Conservation (phyloP, 2,888 invertebrate species). For the Cloeon dipterum region DNA sequence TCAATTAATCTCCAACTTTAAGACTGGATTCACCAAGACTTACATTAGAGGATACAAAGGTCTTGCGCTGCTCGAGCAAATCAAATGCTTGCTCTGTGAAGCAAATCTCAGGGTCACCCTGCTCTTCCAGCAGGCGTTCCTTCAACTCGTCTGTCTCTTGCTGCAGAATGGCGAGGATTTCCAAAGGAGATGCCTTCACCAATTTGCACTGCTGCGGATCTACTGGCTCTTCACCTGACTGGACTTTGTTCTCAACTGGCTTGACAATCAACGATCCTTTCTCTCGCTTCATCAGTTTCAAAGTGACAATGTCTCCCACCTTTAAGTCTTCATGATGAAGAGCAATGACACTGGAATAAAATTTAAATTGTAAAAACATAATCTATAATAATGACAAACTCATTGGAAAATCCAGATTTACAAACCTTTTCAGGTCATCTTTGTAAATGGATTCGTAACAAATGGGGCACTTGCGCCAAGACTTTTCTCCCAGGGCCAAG, state of each 20-base stretch:
- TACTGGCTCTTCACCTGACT: too few species aligned
- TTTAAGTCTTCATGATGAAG: slow-evolving; percentile 26
- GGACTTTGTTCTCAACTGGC: slow-evolving; percentile 20
- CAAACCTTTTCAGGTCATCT: slow-evolving; percentile 68
- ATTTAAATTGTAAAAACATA: background rate
- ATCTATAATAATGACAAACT: background rate
- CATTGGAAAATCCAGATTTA: too few species aligned
- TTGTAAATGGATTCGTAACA: slow-evolving; percentile 65
- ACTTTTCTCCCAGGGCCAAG: slow-evolving; percentile 59
- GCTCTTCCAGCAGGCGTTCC: slow-evolving; percentile 30
- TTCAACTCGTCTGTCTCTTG: too few species aligned
- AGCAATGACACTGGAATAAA: slow-evolving; percentile 29
- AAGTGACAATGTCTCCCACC: slow-evolving; percentile 41
- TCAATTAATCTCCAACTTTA: too few species aligned
- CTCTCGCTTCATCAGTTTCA: slow-evolving; percentile 71
- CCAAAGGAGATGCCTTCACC: too few species aligned
- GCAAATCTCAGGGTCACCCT: slow-evolving; percentile 56
- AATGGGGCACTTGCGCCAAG: slow-evolving; percentile 74
- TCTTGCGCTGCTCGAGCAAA: slow-evolving; percentile 32
- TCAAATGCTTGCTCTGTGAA: slow-evolving; percentile 67
- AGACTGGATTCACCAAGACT: too few species aligned
- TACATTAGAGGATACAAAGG: slow-evolving; percentile 2
- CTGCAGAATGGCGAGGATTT: too few species aligned
- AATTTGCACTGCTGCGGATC: too few species aligned
- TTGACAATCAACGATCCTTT: slow-evolving; percentile 34